These are phyloP conservation scores for Carabus problematicus DNA, from an alignment of 2,888 invertebrate genomes.

Conservation along the genomic window DNA sequence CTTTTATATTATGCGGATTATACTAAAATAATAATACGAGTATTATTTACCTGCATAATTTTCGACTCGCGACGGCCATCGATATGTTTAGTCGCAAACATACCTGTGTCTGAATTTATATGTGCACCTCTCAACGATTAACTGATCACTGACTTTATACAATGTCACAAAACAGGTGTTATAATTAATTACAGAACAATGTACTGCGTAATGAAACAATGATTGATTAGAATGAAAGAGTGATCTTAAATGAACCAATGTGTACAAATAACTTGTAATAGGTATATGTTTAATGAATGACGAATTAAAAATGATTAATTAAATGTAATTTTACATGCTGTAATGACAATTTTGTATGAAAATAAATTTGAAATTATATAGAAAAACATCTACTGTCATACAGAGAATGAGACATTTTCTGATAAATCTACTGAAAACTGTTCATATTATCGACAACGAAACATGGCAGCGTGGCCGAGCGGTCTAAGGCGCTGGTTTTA, in stretches of 20 bases:
- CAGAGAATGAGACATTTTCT: neutral
- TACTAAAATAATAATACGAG: slow-evolving; percentile 9
- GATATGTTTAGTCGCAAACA: slow-evolving; percentile 29
- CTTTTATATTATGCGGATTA: slow-evolving; percentile 34
- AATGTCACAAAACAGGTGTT: too few relatives aligned
- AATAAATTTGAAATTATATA: neutral
- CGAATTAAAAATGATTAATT: neutral
- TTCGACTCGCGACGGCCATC: slow-evolving; percentile 36
- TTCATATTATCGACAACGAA: too few relatives aligned
- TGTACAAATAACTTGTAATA: too few relatives aligned
- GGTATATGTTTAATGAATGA: too few relatives aligned
- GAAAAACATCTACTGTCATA: too few relatives aligned
- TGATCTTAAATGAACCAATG: slow-evolving; percentile 7
- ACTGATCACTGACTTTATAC: slow-evolving; percentile 24
- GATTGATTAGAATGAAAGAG: slow-evolving; percentile 17
- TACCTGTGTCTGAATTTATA: neutral
- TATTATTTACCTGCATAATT: slow-evolving; percentile 23
- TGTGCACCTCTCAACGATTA: slow-evolving; percentile 2
- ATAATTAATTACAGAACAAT: too few relatives aligned
- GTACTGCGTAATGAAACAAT: too few relatives aligned
- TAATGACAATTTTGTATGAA: neutral
- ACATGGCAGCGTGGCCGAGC: slow-evolving; percentile 71
- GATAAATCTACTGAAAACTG: too few relatives aligned
- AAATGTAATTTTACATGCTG: neutral
- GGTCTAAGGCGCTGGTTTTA: slow-evolving; percentile 72